A percentile compares a stretch with the other conserved stretches of the same genome.
Conservation (phyloP, 2,888 invertebrate species). For the Cyclophora albipunctata region DNA sequence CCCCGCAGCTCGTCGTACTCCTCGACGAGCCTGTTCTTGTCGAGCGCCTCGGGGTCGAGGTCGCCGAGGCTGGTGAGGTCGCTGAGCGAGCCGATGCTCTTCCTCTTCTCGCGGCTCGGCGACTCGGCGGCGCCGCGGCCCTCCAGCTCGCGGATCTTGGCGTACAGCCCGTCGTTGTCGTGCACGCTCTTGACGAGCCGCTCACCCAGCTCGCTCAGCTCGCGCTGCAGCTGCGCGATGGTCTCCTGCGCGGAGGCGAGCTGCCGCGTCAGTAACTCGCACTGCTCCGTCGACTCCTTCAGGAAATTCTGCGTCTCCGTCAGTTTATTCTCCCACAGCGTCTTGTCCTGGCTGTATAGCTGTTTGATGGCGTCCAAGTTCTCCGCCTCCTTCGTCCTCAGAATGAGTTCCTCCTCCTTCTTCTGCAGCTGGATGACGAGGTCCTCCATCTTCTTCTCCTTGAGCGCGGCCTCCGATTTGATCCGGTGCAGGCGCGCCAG, state of each 20-base stretch:
- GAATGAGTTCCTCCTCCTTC: conserved; percentile 83
- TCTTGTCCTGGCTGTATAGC: conserved; percentile 78
- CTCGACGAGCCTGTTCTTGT: conserved; percentile 85
- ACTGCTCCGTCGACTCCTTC: conserved; percentile 80
- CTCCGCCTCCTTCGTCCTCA: conserved; percentile 82
- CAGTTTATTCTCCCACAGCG: conserved; percentile 79
- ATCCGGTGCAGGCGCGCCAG: conserved; percentile 81
- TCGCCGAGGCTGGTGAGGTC: conserved; percentile 89
- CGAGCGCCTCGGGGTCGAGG: conserved; percentile 81
- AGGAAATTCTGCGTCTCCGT: conserved; percentile 80
- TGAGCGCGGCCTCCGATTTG: conserved; percentile 80
- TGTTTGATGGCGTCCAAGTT: conserved; percentile 77
- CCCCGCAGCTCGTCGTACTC: conserved; percentile 85
- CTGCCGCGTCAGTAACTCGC: conserved; percentile 79
- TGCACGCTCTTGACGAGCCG: conserved; percentile 81
- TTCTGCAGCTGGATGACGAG: conserved; percentile 83
- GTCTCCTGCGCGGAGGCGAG: conserved; percentile 78
- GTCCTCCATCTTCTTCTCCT: conserved; percentile 86
- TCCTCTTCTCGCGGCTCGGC: conserved; percentile 74
- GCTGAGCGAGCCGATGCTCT: conserved; percentile 85
- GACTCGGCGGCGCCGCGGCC: conserved; percentile 69
- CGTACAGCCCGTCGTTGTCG: conserved; percentile 84
- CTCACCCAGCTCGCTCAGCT: conserved; percentile 80
- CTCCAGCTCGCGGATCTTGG: conserved; percentile 83
- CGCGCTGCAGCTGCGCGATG: conserved; percentile 80